Evolutionary conservation across 2,797 vertebrate species (phyloP).

Genomic region (Sciurus vulgaris): DNA sequence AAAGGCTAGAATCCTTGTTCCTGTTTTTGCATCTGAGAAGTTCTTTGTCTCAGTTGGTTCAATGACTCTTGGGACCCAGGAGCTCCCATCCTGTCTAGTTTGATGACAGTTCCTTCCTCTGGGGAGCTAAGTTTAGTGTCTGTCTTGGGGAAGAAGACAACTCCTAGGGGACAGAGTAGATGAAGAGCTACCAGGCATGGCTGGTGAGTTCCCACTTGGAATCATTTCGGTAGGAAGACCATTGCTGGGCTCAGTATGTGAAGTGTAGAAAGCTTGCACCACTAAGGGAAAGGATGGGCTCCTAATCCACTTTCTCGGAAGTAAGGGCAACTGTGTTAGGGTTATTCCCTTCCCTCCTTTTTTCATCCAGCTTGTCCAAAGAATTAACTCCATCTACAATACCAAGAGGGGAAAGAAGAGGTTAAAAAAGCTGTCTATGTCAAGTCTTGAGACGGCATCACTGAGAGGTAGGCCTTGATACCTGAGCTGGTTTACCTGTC

Average conservation of each 20-base stretch:
- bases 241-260: too few species aligned
- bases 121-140: slow-evolving; percentile 71
- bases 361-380: slow-evolving; percentile 95
- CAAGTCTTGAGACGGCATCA: slow-evolving; percentile 95
- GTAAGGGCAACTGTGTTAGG: neutral
- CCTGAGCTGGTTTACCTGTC: neutral
- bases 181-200: slow-evolving; percentile 20
- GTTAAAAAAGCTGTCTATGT: slow-evolving; percentile 97
- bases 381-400: slow-evolving; percentile 99
- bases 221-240: neutral
- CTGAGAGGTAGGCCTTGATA: slow-evolving; percentile 92
- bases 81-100: slow-evolving; percentile 74
- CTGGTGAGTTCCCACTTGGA: neutral
- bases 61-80: slow-evolving; percentile 73
- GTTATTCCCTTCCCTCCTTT: slow-evolving; percentile 48
- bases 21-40: slow-evolving; percentile 78
- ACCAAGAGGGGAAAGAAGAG: slow-evolving; percentile 99
- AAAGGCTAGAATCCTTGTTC: slow-evolving; percentile 78
- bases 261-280: neutral
- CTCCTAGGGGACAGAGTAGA: neutral
- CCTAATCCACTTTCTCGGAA: neutral
- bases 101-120: slow-evolving; percentile 76
- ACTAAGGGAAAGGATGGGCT: neutral
- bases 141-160: slow-evolving; percentile 26
- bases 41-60: slow-evolving; percentile 75